Evolutionary conservation across 1,140 invertebrate genomes (phyloP), one percentile per base, ranked within the genome.

Genomic region (Rhyzopertha dominica): DNA sequence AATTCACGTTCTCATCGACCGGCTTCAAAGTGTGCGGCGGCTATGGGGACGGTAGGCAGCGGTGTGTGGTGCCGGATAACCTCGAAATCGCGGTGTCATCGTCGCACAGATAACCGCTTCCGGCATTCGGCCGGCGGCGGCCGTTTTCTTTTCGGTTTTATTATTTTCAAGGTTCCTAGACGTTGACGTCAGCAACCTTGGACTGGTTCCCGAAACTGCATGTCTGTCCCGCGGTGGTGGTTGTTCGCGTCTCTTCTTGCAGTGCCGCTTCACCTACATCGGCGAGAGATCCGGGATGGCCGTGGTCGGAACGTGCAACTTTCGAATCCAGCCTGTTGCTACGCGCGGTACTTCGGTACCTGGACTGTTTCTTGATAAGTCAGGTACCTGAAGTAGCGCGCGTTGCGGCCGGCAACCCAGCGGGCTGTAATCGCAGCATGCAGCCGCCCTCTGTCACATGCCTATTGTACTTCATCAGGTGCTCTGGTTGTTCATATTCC

Each of bases 401-500:
- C 87, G 87, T 73, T 72, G 82, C 75, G 74, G 62, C 65, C 62
- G 58, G 65, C 63, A 54, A 40, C 12, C 44, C 39, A 48, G 46
- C 20, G 38, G 14, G 7, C 18, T 18, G 39, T 51, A 44, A 39
- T 26, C 13, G 25, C 45, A 35, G 5, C 30, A n/a, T 26, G 25
- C 9, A 17, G 29, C 26, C 46, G 30, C 39, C 51, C 24, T 58
- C 68, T 76, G 77, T 78, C 78, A 79, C 85, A 87, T 87, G 86
- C 87, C 86, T 84, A 90, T 92, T 92, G 89, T 92, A 92, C 89
- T 92, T 91, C 89, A 91, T 92, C 88, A 92, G 89, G 89, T 92
- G 89, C 89, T 92, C 88, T 91, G 89, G 89, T 90, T 77, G 75
- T 74, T 68, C 73, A 62, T 38, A 60, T 78, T 87, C 87, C 88